Evolutionary conservation across 2,797 vertebrate genomes (phyloP).

Genomic region (Cichlasoma orientale): DNA sequence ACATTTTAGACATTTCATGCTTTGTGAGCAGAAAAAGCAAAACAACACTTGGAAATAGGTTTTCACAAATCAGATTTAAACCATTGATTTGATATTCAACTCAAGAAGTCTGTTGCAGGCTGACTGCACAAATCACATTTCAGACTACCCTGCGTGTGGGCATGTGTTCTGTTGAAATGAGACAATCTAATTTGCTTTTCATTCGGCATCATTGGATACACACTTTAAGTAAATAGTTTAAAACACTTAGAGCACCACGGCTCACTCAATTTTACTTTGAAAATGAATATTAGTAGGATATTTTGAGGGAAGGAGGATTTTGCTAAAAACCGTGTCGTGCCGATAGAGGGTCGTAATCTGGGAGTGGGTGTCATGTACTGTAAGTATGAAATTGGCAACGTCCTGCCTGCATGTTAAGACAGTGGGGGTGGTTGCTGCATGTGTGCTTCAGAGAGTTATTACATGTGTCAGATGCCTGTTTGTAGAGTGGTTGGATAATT

Average conservation of each 20-base stretch:
- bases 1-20: conserved; percentile 17
- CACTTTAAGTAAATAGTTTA: not conserved
- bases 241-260: conserved; percentile 1
- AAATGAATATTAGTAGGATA: not conserved
- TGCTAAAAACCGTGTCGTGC: not conserved
- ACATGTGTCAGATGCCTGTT: conserved; percentile 12
- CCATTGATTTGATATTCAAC: conserved; percentile 33
- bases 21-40: conserved; percentile 13
- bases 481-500: conserved; percentile 32
- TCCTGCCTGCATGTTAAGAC: conserved; percentile 10
- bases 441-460: not conserved
- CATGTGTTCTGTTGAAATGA: conserved; percentile 1
- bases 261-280: not conserved
- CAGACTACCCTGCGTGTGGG: conserved; percentile 7
- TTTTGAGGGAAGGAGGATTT: conserved; percentile 18
- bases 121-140: conserved; percentile 45
- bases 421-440: not conserved
- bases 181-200: conserved; percentile 40
- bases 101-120: conserved; percentile 18
- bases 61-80: conserved; percentile 31
- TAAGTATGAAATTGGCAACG: conserved; percentile 5
- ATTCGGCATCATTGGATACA: not conserved
- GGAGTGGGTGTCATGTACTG: conserved; percentile 21
- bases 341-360: conserved; percentile 10
- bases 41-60: conserved; percentile 5